Base-by-base conservation (phyloP, 2,888 invertebrate species). In the Microlaimidae sp. region DNA sequence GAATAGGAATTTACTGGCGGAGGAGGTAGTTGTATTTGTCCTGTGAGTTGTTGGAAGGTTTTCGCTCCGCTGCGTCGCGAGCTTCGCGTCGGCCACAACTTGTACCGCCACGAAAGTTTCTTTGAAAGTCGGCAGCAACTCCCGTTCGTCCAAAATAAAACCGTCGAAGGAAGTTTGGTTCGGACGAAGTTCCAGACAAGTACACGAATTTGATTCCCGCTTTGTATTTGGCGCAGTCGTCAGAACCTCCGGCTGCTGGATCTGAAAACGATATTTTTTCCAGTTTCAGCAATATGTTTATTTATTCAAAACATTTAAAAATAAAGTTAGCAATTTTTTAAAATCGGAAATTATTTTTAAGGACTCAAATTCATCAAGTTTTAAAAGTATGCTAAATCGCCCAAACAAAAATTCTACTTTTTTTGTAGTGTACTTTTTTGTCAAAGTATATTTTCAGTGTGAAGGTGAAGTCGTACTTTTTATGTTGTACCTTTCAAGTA, bases 211-310 rank as follows among this genome's bases (percentile, higher is more conserved):
- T 69, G 38, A 62, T 59, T 21, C 59, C 59, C 5, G 63, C 65
- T 48, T 61, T 62, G 7, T 64, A 66, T 51, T 66, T 67, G 17
- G 68, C 69, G 69, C 69, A 69, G 55, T 69, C 69, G 52, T 67
- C 66, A 2, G 66, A 66, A 2, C 66, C 67, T 17, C 69, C 69
- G 23, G 69, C 60, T 0, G 65, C 63, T 1, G 66, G 66, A 53
- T 69, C 68, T 62, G 58, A 54, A n/a, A n/a, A n/a, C n/a, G n/a
- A n/a, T n/a, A n/a, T n/a, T n/a, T n/a, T n/a, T n/a, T n/a, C n/a
- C n/a, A n/a, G n/a, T n/a, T n/a, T n/a, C n/a, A n/a, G n/a, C n/a
- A n/a, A n/a, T n/a, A n/a, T n/a, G n/a, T n/a, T n/a, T n/a, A n/a
- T n/a, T n/a, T n/a, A n/a, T n/a, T n/a, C n/a, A n/a, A n/a, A n/a